A percentile compares a stretch with the other conserved stretches of the same genome.
Evolutionary conservation across 2,888 invertebrate genomes (phyloP).

Genomic region (Eupithecia tripunctaria): DNA sequence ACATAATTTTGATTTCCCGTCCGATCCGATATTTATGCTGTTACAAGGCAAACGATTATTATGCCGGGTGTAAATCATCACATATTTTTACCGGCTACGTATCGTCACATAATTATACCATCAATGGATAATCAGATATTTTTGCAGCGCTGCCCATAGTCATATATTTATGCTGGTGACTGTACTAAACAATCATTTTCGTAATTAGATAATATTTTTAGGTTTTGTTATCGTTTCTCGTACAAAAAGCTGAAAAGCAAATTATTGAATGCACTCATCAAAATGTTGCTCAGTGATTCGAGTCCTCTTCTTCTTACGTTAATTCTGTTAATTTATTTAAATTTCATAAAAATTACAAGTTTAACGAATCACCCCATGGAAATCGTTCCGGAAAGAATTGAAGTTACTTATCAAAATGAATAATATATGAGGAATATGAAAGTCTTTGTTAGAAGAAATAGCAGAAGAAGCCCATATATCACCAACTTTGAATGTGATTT

Average conservation of each 20-base stretch:
- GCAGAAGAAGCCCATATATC: background rate
- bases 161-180: no score
- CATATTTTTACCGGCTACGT: no score
- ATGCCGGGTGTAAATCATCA: no score
- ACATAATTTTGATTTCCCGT: no score
- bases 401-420: background rate
- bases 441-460: background rate
- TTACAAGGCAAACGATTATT: no score
- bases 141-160: no score
- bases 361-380: background rate
- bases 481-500: background rate
- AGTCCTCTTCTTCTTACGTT: background rate
- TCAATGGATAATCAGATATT: no score
- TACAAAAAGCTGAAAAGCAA: background rate
- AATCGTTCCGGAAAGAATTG: constrained; percentile 1
- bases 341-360: background rate
- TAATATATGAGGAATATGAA: background rate
- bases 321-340: background rate
- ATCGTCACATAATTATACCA: no score
- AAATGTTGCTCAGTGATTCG: background rate
- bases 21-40: no score
- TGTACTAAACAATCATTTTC: background rate
- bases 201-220: background rate
- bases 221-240: background rate
- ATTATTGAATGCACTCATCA: background rate